Evolutionary conservation across 2,113 vertebrate genomes (phyloP), one percentile per base, ranked within the genome.

Genomic region (Sarotherodon lohbergeri): DNA sequence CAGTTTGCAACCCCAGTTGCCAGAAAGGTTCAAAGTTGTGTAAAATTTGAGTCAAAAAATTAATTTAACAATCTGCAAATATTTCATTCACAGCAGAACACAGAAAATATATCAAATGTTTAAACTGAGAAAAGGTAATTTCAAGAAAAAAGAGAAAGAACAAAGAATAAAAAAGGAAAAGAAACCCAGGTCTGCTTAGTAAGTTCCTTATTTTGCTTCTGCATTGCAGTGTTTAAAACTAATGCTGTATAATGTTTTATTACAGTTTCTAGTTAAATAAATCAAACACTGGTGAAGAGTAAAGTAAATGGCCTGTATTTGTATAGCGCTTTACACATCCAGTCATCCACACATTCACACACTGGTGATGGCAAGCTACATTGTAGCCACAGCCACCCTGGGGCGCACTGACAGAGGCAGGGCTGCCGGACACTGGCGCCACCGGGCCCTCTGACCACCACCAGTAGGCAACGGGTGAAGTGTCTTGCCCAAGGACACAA

Each of bases 21-120:
- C n/a, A 0, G 59, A 63, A 63, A 0, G 0, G 16, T 36, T 63
- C 0, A 63, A 19, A 34, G 59, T 63, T 34, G 29, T 36, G 29
- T 63, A 63, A 36, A 63, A 63, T 12, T 19, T 63, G 4, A 63
- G 36, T 0, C 32, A 12, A 34, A 27, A 63, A 36, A n/a, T 36
- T 0, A n/a, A 36, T 36, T 63, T 63, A 2, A 63, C 59, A 63
- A 12, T 63, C 5, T 63, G 32, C 17, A 63, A 36, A 63, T 63
- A 63, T 63, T 63, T 63, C 0, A 63, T 63, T n/a, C 32, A 63
- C 59, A 63, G 12, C 1, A 36, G 2, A 63, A 7, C 9, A 24
- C 1, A 36, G 17, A 36, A 63, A 1, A 63, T 63, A 36, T 36
- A 63, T 63, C 59, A n/a, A 36, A 63, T 36, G 0, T 63, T 63